Evolutionary conservation across 2,113 vertebrate genomes (phyloP), one percentile per base, ranked within the genome.

Genomic region (Platichthys stellatus): DNA sequence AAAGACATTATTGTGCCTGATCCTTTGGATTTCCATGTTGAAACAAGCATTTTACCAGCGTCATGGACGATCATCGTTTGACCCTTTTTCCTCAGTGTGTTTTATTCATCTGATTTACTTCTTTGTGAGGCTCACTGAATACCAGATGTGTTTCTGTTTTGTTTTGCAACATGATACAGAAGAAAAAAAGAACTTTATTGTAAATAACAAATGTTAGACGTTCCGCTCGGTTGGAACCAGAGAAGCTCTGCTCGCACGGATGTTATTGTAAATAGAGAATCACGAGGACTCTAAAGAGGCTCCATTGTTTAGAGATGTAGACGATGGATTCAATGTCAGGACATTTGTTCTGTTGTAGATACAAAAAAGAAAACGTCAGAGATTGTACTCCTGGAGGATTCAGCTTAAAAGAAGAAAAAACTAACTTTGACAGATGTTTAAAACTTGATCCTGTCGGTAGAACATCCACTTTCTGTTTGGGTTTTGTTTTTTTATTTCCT

Each of bases 1-100:
- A 63, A 54, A 70, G 70, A 68, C 63, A 71, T 79, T 89, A 86
- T 87, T 70, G 92, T 93, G 92, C 92, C 90, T 92, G 80, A 82
- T 86, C 74, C 69, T 91, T 88, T 84, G 66, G 81, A 78, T 85
- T 80, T 82, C 64, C 71, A 84, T 56, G 45, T 70, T 26, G 47
- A 72, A 69, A 64, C 73, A 57, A 83, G 85, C 88, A 74, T 90
- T 90, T 88, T 74, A 67, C 64, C 70, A 74, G 69, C 72, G 31
- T 87, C 40, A 72, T 71, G 75, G 84, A 88, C 69, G 72, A 83
- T 86, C 83, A 66, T 17, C 76, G 82, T 86, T 82, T 77, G 43
- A 23, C 11, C 21, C 21, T 69, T 60, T 60, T 26, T 58, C 0
- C 72, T 83, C 47, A 71, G 21, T 68, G 76, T 38, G 88, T 81